Percentiles rank a stretch among this genome's conserved stretches.
Conservation (phyloP, 2,888 invertebrate genomes). For the Agapostemon virescens region DNA sequence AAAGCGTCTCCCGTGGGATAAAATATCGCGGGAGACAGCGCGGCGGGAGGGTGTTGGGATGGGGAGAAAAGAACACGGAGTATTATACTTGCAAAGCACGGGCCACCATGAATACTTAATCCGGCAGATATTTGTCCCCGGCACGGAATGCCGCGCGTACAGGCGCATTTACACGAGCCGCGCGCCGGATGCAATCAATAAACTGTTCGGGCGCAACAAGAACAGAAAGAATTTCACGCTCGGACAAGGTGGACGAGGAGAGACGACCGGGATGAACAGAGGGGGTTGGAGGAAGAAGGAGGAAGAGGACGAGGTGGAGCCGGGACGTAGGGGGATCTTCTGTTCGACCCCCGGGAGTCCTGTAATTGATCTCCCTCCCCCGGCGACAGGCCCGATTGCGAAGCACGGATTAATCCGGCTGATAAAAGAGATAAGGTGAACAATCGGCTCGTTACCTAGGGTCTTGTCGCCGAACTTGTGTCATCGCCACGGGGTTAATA, state of each 20-base stretch:
- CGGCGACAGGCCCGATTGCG: constrained; percentile 8
- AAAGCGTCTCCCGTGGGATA: background rate
- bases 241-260: constrained; percentile 22
- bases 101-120: constrained; percentile 36
- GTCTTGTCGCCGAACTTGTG: constrained; percentile 30
- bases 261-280: background rate
- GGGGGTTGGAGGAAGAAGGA: no score
- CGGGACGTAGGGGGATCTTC: background rate
- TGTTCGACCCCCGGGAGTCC: constrained; percentile 9
- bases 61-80: background rate
- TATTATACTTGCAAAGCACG: constrained; percentile 36
- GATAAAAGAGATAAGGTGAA: constrained; percentile 52
- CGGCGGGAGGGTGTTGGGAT: no score
- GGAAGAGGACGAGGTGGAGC: no score
- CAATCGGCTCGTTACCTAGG: constrained; percentile 54
- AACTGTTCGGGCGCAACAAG: constrained; percentile 8
- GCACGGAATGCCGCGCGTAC: constrained; percentile 12
- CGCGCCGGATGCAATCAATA: constrained; percentile 32
- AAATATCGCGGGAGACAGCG: constrained; percentile 1
- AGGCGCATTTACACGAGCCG: constrained; percentile 3
- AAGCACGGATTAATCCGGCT: constrained; percentile 48
- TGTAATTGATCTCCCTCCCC: constrained; percentile 39
- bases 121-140: constrained; percentile 38
- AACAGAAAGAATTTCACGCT: constrained; percentile 10
- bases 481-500: constrained; percentile 33